Conservation (phyloP, 2,888 invertebrate genomes). For the Thymelicus lineola region DNA sequence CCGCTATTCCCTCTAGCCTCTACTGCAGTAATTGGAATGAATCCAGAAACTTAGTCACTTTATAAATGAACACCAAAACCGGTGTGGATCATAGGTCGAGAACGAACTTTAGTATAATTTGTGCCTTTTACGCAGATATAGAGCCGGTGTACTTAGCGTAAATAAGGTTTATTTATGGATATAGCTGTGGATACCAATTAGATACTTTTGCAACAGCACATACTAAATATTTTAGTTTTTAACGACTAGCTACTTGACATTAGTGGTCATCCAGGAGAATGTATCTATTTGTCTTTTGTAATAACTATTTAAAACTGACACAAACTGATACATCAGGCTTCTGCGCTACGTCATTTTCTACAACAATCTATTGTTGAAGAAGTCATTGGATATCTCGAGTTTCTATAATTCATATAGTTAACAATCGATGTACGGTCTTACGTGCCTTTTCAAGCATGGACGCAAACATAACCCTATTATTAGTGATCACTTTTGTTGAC, state of each 20-base stretch:
- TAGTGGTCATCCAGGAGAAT: background rate
- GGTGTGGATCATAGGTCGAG: constrained; percentile 24
- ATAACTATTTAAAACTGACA: too few species aligned
- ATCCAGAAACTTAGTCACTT: constrained; percentile 13
- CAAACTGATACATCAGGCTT: too few species aligned
- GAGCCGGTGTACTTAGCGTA: constrained; percentile 18
- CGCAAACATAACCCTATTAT: too few species aligned
- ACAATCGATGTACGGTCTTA: too few species aligned
- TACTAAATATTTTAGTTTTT: constrained; percentile 3
- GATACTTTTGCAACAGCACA: background rate
- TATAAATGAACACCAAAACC: constrained; percentile 20
- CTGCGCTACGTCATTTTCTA: too few species aligned
- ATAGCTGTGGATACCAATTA: constrained; percentile 11
- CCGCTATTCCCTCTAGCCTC: background rate
- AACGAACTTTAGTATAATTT: constrained; percentile 26
- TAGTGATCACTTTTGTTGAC: too few species aligned
- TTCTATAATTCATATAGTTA: too few species aligned
- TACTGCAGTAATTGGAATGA: constrained; percentile 54
- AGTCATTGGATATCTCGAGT: too few species aligned
- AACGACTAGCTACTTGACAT: background rate
- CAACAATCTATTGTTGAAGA: too few species aligned
- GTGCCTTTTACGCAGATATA: constrained; percentile 24
- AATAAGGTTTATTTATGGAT: constrained; percentile 18
- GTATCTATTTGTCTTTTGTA: too few species aligned
- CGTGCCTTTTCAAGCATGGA: too few species aligned